Evolutionary conservation across 2,797 vertebrate species (phyloP), one percentile per base, ranked within the genome.

Genomic region (Gorsachius magnificus): DNA sequence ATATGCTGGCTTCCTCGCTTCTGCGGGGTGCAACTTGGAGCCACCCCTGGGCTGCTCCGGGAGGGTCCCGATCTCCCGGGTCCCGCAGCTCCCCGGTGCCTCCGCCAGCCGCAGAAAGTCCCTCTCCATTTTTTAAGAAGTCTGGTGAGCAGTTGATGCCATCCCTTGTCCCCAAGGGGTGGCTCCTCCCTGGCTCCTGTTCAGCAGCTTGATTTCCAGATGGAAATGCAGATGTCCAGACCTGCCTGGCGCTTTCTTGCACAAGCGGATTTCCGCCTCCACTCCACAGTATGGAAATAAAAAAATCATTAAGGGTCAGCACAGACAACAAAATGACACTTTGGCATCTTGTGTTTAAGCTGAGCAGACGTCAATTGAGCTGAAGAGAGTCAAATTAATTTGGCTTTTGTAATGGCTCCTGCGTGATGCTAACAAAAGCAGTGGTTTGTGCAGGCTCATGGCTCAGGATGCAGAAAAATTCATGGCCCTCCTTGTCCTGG

Each of bases 1-100:
- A 38, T 29, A n/a, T 1, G 0, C 20, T 18, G 28, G 25, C 25
- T 24, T 54, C 16, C 45, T 24, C 0, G 0, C 45, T 43, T 45
- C 43, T 8, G 1, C 3, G 4, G 41, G 46, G 56, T 1, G 1
- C 54, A 36, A 36, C 64, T 29, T 5, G 1, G 35, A 57, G 31
- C 57, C 43, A 45, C 35, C 53, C 36, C 35, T 0, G 0, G 36
- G 43, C 29, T 64, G 48, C 50, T 56, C 28, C 2, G 0, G 46
- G 20, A 22, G 7, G 48, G 33, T 54, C 66, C 45, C 4, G 1
- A n/a, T 25, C 18, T 58, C 21, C 35, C 1, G 0, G 1, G 3
- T 72, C 53, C 65, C 13, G 0, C 46, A 60, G 5, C 26, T 80
- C 45, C 43, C 54, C 2, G 0, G 22, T 72, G 71, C 63, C 26